phyloP scores from a whole-genome alignment of 2,888 invertebrate species.

The Oxystoma pomonae region DNA sequence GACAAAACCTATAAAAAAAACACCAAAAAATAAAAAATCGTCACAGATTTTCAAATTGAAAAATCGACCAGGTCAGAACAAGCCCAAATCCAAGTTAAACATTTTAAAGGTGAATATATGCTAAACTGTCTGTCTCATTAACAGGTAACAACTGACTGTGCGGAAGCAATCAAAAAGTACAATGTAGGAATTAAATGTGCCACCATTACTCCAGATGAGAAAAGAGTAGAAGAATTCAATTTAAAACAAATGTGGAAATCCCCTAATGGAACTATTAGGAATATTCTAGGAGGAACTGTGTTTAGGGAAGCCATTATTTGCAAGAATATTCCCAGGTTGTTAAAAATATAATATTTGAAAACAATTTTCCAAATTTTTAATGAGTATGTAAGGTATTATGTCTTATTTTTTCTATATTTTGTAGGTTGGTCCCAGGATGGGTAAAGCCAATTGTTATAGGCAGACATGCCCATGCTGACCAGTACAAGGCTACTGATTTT shows the following conservation, averaged over 20 bases:
- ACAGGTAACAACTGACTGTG: conserved; percentile 94
- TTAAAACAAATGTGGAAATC: conserved; percentile 89
- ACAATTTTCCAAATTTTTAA: too few relatives aligned
- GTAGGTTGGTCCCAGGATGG: conserved; percentile 83
- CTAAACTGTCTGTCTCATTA: too few relatives aligned
- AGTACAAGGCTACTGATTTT: conserved; percentile 96
- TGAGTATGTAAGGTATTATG: too few relatives aligned
- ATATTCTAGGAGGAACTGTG: conserved; percentile 76
- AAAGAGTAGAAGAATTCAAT: conserved; percentile 84
- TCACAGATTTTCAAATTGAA: too few relatives aligned
- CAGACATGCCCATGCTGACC: conserved; percentile 97
- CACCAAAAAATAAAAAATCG: too few relatives aligned
- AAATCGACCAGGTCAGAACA: too few relatives aligned
- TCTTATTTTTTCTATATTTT: too few relatives aligned
- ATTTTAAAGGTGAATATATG: too few relatives aligned
- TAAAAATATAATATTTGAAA: too few relatives aligned
- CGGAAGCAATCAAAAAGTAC: conserved; percentile 93
- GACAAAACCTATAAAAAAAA: too few relatives aligned
- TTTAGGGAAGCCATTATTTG: conserved; percentile 86
- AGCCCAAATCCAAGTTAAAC: too few relatives aligned
- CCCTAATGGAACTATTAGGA: conserved; percentile 85
- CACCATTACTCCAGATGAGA: conserved; percentile 97
- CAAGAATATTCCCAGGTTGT: conserved; percentile 86
- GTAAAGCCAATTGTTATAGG: conserved; percentile 96
- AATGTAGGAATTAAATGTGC: conserved; percentile 99